Percentiles rank a stretch among this genome's conserved stretches.
These are phyloP conservation scores for Orussus abietinus DNA, from an alignment of 1,140 invertebrate genomes.

Conservation along the genomic window DNA sequence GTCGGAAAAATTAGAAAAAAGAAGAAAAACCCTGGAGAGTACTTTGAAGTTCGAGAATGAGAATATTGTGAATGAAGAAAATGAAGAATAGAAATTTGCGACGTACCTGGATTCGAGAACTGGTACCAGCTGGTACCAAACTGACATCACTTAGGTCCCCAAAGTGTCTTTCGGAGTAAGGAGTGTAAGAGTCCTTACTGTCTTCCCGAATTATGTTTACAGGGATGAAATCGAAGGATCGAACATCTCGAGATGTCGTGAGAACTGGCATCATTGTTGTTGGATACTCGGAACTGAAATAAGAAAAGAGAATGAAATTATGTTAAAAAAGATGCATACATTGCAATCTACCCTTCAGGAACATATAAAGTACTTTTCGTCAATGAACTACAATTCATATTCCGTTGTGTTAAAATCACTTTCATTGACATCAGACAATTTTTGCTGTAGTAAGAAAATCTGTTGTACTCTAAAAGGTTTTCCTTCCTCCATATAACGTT, in stretches of 20 bases:
- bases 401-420: too few species aligned
- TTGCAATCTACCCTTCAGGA: too few species aligned
- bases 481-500: too few species aligned
- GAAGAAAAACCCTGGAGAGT: background rate
- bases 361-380: too few species aligned
- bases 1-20: background rate
- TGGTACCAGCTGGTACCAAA: conserved; percentile 46
- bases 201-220: conserved; percentile 49
- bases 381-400: too few species aligned
- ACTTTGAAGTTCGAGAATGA: too few species aligned
- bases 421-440: too few species aligned
- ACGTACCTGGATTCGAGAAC: conserved; percentile 45
- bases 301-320: conserved; percentile 4
- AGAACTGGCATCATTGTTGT: conserved; percentile 47
- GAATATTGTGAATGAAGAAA: background rate
- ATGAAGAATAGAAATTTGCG: background rate
- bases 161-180: conserved; percentile 36
- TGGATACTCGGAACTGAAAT: conserved; percentile 40
- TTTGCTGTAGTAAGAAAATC: too few species aligned
- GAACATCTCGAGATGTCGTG: conserved; percentile 40
- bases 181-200: conserved; percentile 32
- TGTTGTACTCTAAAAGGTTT: too few species aligned
- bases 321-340: conserved; percentile 9
- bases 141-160: conserved; percentile 46
- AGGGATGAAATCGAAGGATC: conserved; percentile 46